Evolutionary conservation across 2,888 invertebrate genomes (phyloP), one percentile per base, ranked within the genome.

Genomic region (Nymphalis urticae): DNA sequence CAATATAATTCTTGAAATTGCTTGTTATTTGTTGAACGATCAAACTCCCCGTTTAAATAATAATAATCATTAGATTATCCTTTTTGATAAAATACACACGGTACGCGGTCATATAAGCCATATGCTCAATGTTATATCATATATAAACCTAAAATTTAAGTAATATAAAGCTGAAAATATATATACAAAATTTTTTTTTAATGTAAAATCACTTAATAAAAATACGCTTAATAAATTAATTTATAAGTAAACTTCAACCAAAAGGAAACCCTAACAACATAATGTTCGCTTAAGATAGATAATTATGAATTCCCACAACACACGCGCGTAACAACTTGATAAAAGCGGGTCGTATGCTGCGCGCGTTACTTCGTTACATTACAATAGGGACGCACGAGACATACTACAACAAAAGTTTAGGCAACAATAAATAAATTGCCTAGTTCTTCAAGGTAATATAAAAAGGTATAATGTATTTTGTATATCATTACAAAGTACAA

Each of bases 291-390:
- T 75, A 76, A 78, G 80, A 80, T 76, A 78, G 80, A 82, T 85
- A 84, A 85, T 87, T 87, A 84, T 83, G 80, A 83, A 86, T 85
- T 83, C 84, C 79, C 80, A 73, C 77, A 80, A 85, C 82, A 82
- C 78, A 75, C 76, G 76, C 77, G 72, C 75, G 79, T 77, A 79
- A 80, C 83, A 81, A 79, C 77, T 83, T 84, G 86, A 82, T 85
- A 84, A 86, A 85, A 84, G 80, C 84, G 75, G 75, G 79, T 80
- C 78, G 87, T 87, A 88, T 88, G 87, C 88, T 78, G 80, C 76
- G 79, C 87, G 85, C 87, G 89, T 87, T 82, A 83, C 79, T 81
- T 79, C 81, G 83, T 82, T 82, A 82, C 84, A 82, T 82, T 82
- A 83, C 82, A 82, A 79, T 79, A 75, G 79, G 75, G 75, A 77